Evolutionary conservation across 2,113 vertebrate species (phyloP).

Genomic region (Hemichromis elongatus): DNA sequence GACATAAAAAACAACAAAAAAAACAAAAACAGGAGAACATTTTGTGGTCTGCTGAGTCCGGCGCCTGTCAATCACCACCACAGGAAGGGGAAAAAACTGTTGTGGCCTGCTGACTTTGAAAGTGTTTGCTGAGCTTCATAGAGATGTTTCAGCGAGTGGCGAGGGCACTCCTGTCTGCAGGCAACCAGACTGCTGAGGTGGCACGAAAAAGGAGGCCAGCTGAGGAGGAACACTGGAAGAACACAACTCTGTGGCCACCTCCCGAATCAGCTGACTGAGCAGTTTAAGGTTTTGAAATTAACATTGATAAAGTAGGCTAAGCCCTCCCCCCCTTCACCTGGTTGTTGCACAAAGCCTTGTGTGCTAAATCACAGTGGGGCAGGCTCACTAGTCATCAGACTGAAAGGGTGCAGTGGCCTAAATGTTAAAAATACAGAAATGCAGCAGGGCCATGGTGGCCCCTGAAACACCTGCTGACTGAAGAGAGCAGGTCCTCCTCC

Average conservation of each 20-base stretch:
- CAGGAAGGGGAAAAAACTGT: constrained; percentile 28
- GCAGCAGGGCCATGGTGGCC: not conserved
- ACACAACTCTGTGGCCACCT: not conserved
- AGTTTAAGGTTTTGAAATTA: constrained; percentile 53
- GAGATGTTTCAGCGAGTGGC: not conserved
- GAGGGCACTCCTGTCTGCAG: not conserved
- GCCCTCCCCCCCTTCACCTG: not conserved
- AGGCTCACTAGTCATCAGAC: constrained; percentile 40
- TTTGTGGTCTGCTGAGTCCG: not conserved
- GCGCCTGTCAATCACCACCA: constrained; percentile 37
- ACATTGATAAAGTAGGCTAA: constrained; percentile 66
- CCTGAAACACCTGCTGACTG: constrained; percentile 23
- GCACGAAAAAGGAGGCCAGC: constrained; percentile 53
- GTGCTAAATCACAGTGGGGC: constrained; percentile 62
- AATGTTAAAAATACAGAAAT: constrained; percentile 55
- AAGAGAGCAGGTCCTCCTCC: not conserved
- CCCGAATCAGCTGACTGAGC: constrained; percentile 54
- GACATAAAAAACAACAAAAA: not conserved
- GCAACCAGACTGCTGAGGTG: constrained; percentile 41
- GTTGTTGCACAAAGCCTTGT: not conserved
- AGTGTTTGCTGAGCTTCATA: not conserved
- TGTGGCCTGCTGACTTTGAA: not conserved
- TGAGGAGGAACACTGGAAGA: not conserved
- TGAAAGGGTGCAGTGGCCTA: constrained; percentile 62
- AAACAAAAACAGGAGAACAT: not conserved